These are phyloP conservation scores for Sebastes miniatus DNA, from an alignment of 2,797 vertebrate genomes.

Conservation along the genomic window DNA sequence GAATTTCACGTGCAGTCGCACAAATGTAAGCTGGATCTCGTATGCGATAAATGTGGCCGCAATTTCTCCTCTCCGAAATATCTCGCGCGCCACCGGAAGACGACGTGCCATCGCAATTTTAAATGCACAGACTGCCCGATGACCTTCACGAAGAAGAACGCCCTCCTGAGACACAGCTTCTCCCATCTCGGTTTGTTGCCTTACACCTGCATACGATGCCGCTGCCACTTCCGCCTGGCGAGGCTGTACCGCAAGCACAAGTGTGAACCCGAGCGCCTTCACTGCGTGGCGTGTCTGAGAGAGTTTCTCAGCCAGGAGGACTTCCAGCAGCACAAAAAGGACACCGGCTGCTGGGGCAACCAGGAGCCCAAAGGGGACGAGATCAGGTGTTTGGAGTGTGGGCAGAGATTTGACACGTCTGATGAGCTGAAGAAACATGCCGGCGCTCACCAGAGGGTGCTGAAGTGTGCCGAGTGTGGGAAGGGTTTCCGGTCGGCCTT, in stretches of 20 bases:
- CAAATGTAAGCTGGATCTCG: slow-evolving; percentile 33
- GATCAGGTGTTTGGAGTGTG: slow-evolving; percentile 84
- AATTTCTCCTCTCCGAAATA: slow-evolving; percentile 59
- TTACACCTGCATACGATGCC: slow-evolving; percentile 83
- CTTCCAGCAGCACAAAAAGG: slow-evolving; percentile 83
- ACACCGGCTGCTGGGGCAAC: slow-evolving; percentile 85
- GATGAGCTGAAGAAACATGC: slow-evolving; percentile 83
- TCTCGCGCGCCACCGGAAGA: slow-evolving; percentile 66
- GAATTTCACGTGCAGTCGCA: slow-evolving; percentile 73
- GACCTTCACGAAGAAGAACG: slow-evolving; percentile 73
- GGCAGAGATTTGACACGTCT: slow-evolving; percentile 68
- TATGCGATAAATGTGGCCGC: slow-evolving; percentile 71
- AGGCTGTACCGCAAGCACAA: slow-evolving; percentile 81
- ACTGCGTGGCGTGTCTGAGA: slow-evolving; percentile 82
- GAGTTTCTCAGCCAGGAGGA: slow-evolving; percentile 76
- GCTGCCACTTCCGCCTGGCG: slow-evolving; percentile 80
- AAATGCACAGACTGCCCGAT: slow-evolving; percentile 80
- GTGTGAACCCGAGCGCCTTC: slow-evolving; percentile 77
- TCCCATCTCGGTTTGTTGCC: slow-evolving; percentile 81
- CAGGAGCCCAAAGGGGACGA: slow-evolving; percentile 69
- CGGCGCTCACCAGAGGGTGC: slow-evolving; percentile 81
- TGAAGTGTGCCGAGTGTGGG: slow-evolving; percentile 83
- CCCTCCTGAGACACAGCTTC: slow-evolving; percentile 84
- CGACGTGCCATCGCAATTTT: slow-evolving; percentile 51
- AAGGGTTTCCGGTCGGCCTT: slow-evolving; percentile 83